Evolutionary conservation across 2,797 vertebrate species (phyloP).

Genomic region (Karalla daura): DNA sequence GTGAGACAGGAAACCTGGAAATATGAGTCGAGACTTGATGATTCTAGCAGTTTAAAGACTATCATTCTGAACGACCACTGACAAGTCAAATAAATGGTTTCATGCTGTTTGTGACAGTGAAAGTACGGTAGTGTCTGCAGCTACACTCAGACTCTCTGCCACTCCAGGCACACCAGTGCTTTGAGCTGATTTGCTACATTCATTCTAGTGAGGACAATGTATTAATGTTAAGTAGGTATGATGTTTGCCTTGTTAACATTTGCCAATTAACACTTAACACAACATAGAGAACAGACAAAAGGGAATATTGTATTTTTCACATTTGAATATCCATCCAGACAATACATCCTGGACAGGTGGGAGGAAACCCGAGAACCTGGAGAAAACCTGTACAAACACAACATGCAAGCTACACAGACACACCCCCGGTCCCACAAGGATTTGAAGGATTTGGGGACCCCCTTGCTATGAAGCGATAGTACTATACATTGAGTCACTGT

Average conservation of each 20-base stretch:
- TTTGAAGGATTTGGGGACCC: no score
- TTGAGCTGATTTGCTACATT: not conserved
- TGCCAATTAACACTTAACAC: not conserved
- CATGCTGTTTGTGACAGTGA: not conserved
- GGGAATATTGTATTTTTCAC: no score
- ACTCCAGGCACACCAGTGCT: not conserved
- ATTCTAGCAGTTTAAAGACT: slow-evolving; percentile 10
- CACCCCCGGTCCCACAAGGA: no score
- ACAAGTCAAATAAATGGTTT: not conserved
- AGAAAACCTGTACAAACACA: no score
- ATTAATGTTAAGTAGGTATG: not conserved
- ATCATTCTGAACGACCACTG: not conserved
- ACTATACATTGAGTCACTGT: no score
- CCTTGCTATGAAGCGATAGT: no score
- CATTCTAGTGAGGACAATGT: not conserved
- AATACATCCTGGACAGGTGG: no score
- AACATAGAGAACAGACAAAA: not conserved
- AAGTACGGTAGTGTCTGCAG: not conserved
- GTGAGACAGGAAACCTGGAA: not conserved
- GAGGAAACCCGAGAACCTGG: no score
- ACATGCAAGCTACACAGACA: no score
- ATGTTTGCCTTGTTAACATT: not conserved
- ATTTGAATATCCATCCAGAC: no score
- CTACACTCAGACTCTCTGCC: not conserved
- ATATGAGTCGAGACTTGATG: slow-evolving; percentile 2